Evolutionary conservation across 2,113 vertebrate species (phyloP), one percentile per base, ranked within the genome.

Genomic region (Odocoileus virginianus): DNA sequence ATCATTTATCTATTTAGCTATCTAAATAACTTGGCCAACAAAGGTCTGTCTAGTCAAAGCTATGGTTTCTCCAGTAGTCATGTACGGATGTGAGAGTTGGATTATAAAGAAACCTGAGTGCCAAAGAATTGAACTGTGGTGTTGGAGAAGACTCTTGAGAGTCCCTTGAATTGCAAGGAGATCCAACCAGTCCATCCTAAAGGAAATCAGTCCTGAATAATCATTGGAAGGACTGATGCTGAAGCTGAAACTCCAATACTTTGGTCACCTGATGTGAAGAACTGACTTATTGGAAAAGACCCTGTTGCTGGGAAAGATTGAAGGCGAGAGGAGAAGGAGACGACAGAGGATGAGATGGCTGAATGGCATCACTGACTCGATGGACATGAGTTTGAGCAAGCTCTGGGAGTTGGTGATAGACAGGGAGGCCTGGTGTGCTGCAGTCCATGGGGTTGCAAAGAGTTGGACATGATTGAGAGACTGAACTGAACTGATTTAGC

Each of bases 391-490:
- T 71, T 36, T 71, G 64, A 36, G 64, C 4, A 36, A 36, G 17
- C 64, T 36, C 64, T 9, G 21, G 64, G 17, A 36, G 64, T 36
- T 36, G 64, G 64, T 36, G 17, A 21, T 36, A 17, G 64, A 36
- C n/a, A 71, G 17, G 64, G n/a, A 71, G 17, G n/a, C n/a, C 64
- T 21, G 17, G 64, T 0, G 2, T 71, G 9, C n/a, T 36, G n/a
- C 9, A 10, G 17, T 36, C n/a, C n/a, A 71, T 21, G 17, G n/a
- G 64, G 9, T 12, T 0, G 0, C n/a, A 71, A 67, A 67, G n/a
- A 36, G 17, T 21, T 1, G 0, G n/a, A 71, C 64, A 36, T 36
- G n/a, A 71, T 0, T 21, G n/a, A 71, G 64, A 0, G 2, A 36
- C n/a, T 71, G 9, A 36, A 71, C n/a, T 91, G 8, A 67, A 30